Evolutionary conservation across 2,888 invertebrate species (phyloP), one percentile per base, ranked within the genome.

Genomic region (Troilus luridus): DNA sequence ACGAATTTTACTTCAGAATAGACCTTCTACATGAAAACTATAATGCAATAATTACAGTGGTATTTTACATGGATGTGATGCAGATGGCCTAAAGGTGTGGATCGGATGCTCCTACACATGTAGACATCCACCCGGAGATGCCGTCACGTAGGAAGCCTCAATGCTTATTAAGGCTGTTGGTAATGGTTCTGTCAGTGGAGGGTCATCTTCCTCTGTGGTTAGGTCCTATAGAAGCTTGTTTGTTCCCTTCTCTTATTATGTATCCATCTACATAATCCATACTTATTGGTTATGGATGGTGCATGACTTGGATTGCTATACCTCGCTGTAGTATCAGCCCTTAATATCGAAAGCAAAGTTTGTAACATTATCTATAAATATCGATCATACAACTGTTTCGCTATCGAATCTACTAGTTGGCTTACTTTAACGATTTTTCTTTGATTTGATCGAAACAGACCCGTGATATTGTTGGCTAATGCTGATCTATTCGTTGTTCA

Each of bases 111-210:
- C 41, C 27, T 67, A 67, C 67, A 19, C 72, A 77, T 77, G 72
- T 9, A 17, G 27, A 77, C 72, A 41, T 41, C 72, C 41, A 12
- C 8, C 17, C 2, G 14, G 12, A 12, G 41, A 77, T 77, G 72
- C 72, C 72, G 19, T 27, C 72, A 77, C 72, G 72, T 77, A 77
- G 27, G 9, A 8, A 77, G n/a, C 24, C 24, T 24, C 19, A 17
- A 17, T 77, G 21, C 72, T 77, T 77, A 77, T 77, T 77, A 77
- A 41, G 72, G 72, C 7, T 14, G 64, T 10, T n/a, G 10, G 72
- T 72, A 72, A 72, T 72, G 27, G 72, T 77, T 27, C 72, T 77
- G 72, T 77, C 72, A 77, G 72, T 77, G 27, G 27, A 41, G 72
- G 41, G 27, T 24, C 72, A 41, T 77, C 72, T 77, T 17, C 21